Evolutionary conservation across 2,797 vertebrate genomes (phyloP), one percentile per base, ranked within the genome.

Genomic region (Sebastes steindachneri): DNA sequence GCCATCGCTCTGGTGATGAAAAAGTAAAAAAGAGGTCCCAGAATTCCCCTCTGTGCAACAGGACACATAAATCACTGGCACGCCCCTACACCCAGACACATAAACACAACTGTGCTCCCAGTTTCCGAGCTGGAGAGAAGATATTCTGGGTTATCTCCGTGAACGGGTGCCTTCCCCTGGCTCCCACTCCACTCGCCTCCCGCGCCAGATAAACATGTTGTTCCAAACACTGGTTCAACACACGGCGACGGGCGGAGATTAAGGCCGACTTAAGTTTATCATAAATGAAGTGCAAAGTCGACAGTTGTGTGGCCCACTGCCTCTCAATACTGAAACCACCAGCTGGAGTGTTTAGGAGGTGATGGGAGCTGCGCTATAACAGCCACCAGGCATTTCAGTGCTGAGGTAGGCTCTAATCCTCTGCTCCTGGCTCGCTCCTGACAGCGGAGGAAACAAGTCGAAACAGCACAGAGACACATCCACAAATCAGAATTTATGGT

Each of bases 231-330:
- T 82, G 91, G 90, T 93, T 91, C 85, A 75, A 92, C 90, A 89
- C 88, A 82, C 85, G 68, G 89, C 66, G 62, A 85, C 80, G 48
- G 88, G 90, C 73, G 58, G 76, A 93, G 92, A 94, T 93, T 93
- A 94, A 90, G 73, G 79, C 86, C 37, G 90, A 92, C 91, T 94
- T 93, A 94, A 90, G 88, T 91, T 93, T 91, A 92, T 93, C 91
- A 90, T 86, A 93, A 93, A 90, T 89, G 92, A 92, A 91, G 90
- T 92, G 93, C 92, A 89, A 93, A 92, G 94, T 93, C 85, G 91
- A 93, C 92, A 92, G 86, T 85, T 89, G 89, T 83, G 86, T 89
- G 89, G 89, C 89, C 91, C 89, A 88, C 92, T 88, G 89, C 89
- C 85, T 92, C 89, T 86, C 84, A 82, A 85, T 86, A 72, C 84